Evolutionary conservation across 2,888 invertebrate species (phyloP), one percentile per base, ranked within the genome.

Genomic region (Heliconius ethilla): DNA sequence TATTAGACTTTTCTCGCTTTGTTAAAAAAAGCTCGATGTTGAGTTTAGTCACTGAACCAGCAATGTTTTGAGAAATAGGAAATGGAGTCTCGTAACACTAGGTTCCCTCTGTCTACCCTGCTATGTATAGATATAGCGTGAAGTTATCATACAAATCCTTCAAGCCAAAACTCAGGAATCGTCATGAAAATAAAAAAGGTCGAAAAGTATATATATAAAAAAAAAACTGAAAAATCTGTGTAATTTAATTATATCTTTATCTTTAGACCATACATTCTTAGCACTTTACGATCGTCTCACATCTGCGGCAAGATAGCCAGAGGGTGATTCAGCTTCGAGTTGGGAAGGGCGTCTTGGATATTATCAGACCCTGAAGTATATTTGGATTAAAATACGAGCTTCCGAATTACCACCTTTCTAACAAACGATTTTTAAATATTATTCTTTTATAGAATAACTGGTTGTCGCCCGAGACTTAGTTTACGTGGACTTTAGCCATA

Each of bases 271-370:
- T 37, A 37, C 37, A 63, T 45, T 45, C 55, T 15, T 63, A 73
- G 51, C 66, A 59, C 55, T 77, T 55, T 65, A 76, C 72, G 45
- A 65, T 70, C 18, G 33, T 37, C 72, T 66, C 72, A 55, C 73
- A 73, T 66, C 73, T 73, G 77, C 66, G 70, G 45, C 75, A 51
- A 66, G 59, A 73, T 77, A 66, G 65, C 72, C 25, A 37, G 72
- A 65, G 66, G 77, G 72, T 29, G 45, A 77, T 72, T 76, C 76
- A 67, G 55, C 55, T 72, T 72, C 55, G 66, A 55, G 27, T 33
- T 29, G 51, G 45, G 40, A 73, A 33, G 76, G 72, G 27, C n/a
- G 40, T 33, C 65, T 73, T 77, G 66, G 77, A 73, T 77, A 77
- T 66, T 73, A 66, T 77, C 72, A 40, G 66, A 66, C 66, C 66